These are phyloP conservation scores for Fulmarus glacialis DNA, from an alignment of 2,113 vertebrate genomes.

Conservation along the genomic window DNA sequence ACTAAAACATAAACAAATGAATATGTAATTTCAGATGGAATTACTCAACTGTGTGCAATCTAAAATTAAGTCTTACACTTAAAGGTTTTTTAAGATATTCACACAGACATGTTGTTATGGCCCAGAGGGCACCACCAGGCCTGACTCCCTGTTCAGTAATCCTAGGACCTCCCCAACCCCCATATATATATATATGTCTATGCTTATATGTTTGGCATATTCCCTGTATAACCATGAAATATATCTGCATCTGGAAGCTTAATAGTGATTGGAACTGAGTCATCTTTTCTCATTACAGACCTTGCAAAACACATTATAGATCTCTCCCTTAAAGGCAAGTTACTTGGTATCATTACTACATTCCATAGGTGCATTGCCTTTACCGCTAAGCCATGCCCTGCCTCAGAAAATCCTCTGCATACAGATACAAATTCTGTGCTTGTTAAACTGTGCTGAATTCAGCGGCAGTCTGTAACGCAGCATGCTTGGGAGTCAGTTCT, in stretches of 20 bases:
- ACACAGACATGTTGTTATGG: not conserved
- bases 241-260: not conserved
- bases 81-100: not conserved
- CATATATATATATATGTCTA: rapidly evolving
- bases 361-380: not conserved
- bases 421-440: not conserved
- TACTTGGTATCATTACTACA: not conserved
- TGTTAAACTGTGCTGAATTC: not conserved
- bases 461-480: not conserved
- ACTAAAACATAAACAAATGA: not conserved
- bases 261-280: not conserved
- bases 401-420: not conserved
- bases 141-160: not conserved
- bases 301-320: not conserved
- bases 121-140: not conserved
- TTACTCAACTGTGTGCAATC: not conserved
- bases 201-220: not conserved
- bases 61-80: not conserved
- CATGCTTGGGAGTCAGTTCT: not conserved
- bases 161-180: not conserved
- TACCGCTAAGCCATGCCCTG: not conserved
- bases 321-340: not conserved
- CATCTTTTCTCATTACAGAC: not conserved
- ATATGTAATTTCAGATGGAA: not conserved
- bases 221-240: not conserved